Evolutionary conservation across 2,888 invertebrate species (phyloP), one percentile per base, ranked within the genome.

Genomic region (Dione juno): DNA sequence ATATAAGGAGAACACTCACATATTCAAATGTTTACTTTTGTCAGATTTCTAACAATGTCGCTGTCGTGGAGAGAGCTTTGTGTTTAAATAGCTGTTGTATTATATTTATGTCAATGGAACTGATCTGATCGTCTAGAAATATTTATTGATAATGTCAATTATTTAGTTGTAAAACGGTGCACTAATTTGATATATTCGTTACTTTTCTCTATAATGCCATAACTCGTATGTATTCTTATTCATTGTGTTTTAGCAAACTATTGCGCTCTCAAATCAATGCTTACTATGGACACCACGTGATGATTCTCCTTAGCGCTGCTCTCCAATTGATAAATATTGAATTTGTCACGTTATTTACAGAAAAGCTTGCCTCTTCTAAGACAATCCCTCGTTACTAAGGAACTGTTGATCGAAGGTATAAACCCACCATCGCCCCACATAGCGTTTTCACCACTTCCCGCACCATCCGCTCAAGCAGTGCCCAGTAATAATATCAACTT

Each of bases 361-460:
- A 99, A 98, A 96, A 99, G 98, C 93, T 94, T 99, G 87, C 99
- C 99, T 50, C 94, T 98, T 76, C 94, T 99, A 75, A 95, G 99
- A 71, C 97, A 98, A 88, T 98, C 98, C 19, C 94, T 99, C 79
- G 97, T 97, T 73, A 96, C 96, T 53, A 97, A 97, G 89, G 98
- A 98, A 90, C 94, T 99, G 84, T 95, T 96, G 41, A 99, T 99
- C 81, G 99, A 99, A 78, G 99, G 99, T 14, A 98, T 99, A 81
- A 96, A 96, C 84, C 97, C 99, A 11, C 99, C 99, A 16, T 96
- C 97, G 28, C 94, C 96, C 0, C 88, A 88, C 71, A 77, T 90
- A 1, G 92, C 88, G 0, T 92, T 88, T 76, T 80, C 87, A 0
- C 81, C 72, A 3, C 78, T 88, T 2, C 80, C 85, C 0, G 77